These are phyloP conservation scores for Heptranchias perlo DNA, from an alignment of 2,113 vertebrate species.

Conservation along the genomic window DNA sequence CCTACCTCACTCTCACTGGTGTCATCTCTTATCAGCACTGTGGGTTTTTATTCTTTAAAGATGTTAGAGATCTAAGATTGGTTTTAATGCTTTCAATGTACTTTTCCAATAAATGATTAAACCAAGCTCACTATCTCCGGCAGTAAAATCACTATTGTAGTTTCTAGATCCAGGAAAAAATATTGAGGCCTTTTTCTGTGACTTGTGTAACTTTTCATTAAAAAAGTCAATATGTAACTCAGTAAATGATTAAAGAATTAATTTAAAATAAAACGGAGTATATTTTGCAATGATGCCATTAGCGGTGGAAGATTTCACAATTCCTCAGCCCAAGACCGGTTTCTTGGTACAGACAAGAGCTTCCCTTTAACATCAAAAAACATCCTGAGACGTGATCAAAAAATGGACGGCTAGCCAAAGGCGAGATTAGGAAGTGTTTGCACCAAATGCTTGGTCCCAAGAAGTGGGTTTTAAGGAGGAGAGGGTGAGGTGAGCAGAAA, in stretches of 20 bases:
- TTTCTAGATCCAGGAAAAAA: neutral
- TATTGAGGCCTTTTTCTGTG: neutral
- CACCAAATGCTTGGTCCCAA: neutral
- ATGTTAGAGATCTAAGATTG: neutral
- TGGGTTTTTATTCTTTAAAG: neutral
- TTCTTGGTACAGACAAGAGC: neutral
- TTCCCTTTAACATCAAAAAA: neutral
- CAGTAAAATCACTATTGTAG: neutral
- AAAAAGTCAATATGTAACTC: neutral
- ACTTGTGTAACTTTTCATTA: neutral
- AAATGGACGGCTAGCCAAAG: neutral
- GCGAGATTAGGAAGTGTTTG: neutral
- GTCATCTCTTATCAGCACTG: neutral
- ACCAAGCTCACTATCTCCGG: neutral
- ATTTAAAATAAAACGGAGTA: neutral
- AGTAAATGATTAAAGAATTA: slow-evolving; percentile 8
- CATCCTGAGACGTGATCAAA: neutral
- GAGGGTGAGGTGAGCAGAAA: neutral
- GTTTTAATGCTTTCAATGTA: neutral
- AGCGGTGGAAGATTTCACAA: neutral
- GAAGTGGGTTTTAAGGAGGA: neutral
- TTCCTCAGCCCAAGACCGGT: neutral
- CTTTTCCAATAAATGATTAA: neutral
- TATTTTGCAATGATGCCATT: neutral
- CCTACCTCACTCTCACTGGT: neutral